phyloP scores from a whole-genome alignment of 1,140 invertebrate genomes.

The Papilio xuthus region DNA sequence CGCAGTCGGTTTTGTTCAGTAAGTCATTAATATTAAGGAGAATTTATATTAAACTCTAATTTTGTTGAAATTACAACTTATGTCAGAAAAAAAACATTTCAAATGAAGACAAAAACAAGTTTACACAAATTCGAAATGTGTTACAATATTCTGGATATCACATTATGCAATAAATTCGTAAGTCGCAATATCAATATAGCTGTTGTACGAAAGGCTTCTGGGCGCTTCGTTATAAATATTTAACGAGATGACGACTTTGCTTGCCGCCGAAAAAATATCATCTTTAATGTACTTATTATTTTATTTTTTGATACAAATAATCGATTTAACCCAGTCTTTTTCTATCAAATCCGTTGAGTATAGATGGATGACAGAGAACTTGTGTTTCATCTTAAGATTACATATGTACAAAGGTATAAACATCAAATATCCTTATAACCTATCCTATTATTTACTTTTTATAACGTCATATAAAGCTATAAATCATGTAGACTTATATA shows the following conservation, averaged over 20 bases:
- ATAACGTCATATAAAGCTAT: too few relatives aligned
- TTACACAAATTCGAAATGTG: constrained; percentile 50
- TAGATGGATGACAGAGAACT: background rate
- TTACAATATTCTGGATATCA: constrained; percentile 72
- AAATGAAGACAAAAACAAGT: constrained; percentile 39
- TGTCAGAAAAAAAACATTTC: background rate
- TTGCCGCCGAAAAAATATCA: constrained; percentile 49
- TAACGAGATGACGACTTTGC: constrained; percentile 59
- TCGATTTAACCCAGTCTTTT: constrained; percentile 39
- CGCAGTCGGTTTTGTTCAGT: background rate
- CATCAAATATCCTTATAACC: too few relatives aligned
- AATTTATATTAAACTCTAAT: background rate
- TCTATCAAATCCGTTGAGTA: constrained; percentile 6
- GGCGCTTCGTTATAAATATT: constrained; percentile 72
- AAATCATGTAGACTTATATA: background rate
- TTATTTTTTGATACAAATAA: constrained; percentile 50
- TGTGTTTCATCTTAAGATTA: background rate
- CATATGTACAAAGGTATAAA: background rate
- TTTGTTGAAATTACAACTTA: background rate
- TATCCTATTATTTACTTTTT: too few relatives aligned
- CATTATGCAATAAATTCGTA: constrained; percentile 71
- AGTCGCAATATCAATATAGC: constrained; percentile 75
- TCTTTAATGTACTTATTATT: constrained; percentile 41
- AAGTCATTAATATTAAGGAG: background rate
- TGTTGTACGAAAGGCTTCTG: constrained; percentile 65